Evolutionary conservation across 2,113 vertebrate genomes (phyloP).

Genomic region (Chaetodon auriga): DNA sequence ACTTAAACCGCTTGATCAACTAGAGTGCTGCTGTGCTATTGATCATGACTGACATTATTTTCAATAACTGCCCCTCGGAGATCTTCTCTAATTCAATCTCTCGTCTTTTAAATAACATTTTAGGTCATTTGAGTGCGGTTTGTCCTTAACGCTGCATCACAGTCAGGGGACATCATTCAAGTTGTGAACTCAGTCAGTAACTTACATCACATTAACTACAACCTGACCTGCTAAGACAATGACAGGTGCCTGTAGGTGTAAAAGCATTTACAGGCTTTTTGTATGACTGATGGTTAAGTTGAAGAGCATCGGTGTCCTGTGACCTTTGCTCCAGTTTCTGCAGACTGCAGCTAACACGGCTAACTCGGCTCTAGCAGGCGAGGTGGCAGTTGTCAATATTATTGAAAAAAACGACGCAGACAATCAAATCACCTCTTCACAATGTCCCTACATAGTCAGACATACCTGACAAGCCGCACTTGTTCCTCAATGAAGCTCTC

Average conservation of each 20-base stretch:
- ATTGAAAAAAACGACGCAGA: background rate
- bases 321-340: slow-evolving; percentile 63
- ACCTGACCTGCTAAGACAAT: background rate
- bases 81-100: too few species aligned
- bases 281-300: background rate
- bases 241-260: background rate
- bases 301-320: background rate
- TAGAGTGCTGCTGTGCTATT: too few species aligned
- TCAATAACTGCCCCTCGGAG: too few species aligned
- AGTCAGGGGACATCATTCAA: too few species aligned
- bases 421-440: accelerated
- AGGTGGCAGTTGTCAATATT: accelerated
- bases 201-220: too few species aligned
- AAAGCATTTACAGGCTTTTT: background rate
- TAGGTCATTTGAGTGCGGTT: too few species aligned
- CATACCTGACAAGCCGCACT: slow-evolving; percentile 43
- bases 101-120: too few species aligned
- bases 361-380: background rate
- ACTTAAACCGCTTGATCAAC: too few species aligned
- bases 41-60: too few species aligned
- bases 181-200: too few species aligned
- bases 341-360: background rate
- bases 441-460: background rate
- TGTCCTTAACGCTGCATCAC: too few species aligned
- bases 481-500: slow-evolving; percentile 48